Evolutionary conservation across 2,888 invertebrate species (phyloP).

Genomic region (Pterostichus madidus): DNA sequence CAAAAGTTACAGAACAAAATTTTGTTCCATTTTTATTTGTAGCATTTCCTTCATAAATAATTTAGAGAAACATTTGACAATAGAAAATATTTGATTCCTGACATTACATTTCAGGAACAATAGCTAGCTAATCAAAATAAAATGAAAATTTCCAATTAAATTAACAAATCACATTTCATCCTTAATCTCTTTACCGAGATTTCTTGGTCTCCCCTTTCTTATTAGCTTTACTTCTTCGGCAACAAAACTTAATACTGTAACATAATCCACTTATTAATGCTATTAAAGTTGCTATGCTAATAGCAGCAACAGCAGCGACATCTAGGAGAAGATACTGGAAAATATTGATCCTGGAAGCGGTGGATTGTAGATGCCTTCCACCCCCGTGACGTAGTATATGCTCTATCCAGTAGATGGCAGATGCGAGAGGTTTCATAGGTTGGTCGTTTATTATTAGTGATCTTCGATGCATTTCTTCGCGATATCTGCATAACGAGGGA

Average conservation of each 20-base stretch:
- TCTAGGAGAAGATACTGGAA: no score
- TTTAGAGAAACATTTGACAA: no score
- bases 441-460: conserved; percentile 16
- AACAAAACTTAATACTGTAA: conserved; percentile 18
- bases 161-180: background rate
- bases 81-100: no score
- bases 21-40: no score
- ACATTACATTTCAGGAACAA: no score
- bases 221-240: conserved; percentile 9
- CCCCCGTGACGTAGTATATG: conserved; percentile 13
- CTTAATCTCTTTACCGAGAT: background rate
- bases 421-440: conserved; percentile 14
- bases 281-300: background rate
- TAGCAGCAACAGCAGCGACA: no score
- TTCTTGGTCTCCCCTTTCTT: background rate
- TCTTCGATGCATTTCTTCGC: no score
- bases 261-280: conserved; percentile 34
- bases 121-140: background rate
- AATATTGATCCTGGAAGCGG: no score
- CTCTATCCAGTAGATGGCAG: conserved; percentile 48
- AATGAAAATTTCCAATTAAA: background rate
- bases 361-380: conserved; percentile 2
- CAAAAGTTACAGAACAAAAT: no score
- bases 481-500: no score
- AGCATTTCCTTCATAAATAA: no score